Evolutionary conservation across 2,888 invertebrate genomes (phyloP), one percentile per base, ranked within the genome.

Genomic region (Octodonta nipae): DNA sequence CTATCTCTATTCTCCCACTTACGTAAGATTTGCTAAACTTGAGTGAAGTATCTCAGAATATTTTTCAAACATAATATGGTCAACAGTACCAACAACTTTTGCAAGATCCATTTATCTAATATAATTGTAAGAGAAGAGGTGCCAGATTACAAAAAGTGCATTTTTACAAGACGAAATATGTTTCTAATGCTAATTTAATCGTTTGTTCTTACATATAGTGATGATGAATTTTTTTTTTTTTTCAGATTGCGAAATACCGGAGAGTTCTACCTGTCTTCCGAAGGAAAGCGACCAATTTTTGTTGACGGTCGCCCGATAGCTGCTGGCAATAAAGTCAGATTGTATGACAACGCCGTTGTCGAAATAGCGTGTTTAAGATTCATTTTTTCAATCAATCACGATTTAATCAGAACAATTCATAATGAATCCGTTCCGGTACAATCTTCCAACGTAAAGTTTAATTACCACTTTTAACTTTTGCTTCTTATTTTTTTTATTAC

Each of bases 361-460:
- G 95, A 96, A 82, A 84, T 93, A 50, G 80, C 88, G 13, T 86
- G 88, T 32, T 68, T 93, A 26, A 75, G 88, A 40, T 93, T 93
- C 64, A 85, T 91, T 46, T 93, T 93, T 60, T 71, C 89, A 41
- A 80, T 93, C 37, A 92, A 93, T 63, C 85, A 86, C 58, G 89
- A 92, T 49, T 68, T 93, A 30, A 86, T 92, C 46, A 80, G 79
- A 54, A 81, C 82, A 24, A 88, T 92, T 47, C 75, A 87, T 33
- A 84, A 84, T 58, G 91, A 91, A 64, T 80, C 86, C 38, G 80
- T 83, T 2, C n/a, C 83, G 84, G 62, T 75, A 83, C 39, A 81
- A 76, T 56, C 64, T 73, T 30, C 63, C 67, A 53, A 50, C 60
- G 15, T 58, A 52, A 36, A 11, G 26, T 11, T 13, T 8, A 17